phyloP scores from a whole-genome alignment of 53 echinoderm and acorn worm species.

The Antedon mediterranea region DNA sequence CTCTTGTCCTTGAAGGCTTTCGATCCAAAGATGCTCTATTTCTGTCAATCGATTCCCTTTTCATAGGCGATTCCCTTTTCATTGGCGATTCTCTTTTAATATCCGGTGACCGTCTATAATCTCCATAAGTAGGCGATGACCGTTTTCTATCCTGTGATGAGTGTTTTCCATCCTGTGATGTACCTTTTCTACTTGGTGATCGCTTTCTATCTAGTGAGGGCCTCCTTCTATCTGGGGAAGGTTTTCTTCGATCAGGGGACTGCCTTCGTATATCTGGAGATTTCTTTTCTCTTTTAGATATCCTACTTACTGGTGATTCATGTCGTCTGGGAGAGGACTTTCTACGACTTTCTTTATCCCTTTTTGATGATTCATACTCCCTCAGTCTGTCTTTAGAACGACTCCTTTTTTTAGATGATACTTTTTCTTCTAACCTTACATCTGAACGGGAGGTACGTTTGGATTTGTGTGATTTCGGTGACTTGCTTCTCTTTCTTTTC shows the following conservation, averaged over 20 bases:
- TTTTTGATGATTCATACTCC: not conserved
- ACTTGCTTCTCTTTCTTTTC: constrained; percentile 20
- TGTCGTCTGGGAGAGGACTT: constrained; percentile 5
- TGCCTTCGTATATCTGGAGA: constrained; percentile 3
- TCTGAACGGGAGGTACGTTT: constrained; percentile 10
- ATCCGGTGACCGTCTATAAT: too few relatives aligned
- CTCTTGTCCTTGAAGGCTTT: not conserved
- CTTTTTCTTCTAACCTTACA: constrained; percentile 3
- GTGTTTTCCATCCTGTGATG: not conserved
- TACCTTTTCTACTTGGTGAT: not conserved
- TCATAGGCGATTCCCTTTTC: not conserved
- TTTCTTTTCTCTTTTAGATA: constrained; percentile 12
- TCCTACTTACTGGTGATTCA: constrained; percentile 5
- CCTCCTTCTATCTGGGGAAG: constrained; percentile 9
- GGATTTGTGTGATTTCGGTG: constrained; percentile 25
- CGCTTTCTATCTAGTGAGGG: constrained; percentile 17
- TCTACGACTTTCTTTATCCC: not conserved
- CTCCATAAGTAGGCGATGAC: too few relatives aligned
- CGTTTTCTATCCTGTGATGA: not conserved
- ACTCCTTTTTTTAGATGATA: not conserved
- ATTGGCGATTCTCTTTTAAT: not conserved
- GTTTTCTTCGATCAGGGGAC: not conserved
- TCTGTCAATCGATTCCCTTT: not conserved
- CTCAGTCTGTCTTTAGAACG: not conserved
- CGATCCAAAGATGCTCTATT: not conserved